These are phyloP conservation scores for Zoanthus sociatus DNA, from an alignment of 92 coral and sea anemone genomes.

Conservation along the genomic window DNA sequence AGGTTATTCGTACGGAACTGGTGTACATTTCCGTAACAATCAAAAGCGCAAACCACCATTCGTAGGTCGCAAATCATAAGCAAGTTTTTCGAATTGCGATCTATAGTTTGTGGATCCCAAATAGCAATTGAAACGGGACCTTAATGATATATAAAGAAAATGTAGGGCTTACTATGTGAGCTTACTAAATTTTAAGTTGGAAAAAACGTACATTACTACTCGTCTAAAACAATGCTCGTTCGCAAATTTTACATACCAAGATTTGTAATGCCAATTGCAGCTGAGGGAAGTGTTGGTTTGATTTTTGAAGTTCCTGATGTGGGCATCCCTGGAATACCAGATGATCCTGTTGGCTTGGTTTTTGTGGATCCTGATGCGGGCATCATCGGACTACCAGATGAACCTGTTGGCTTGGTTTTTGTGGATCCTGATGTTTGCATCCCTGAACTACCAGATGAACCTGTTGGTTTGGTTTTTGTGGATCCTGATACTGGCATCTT, in stretches of 20 bases:
- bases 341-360: background rate
- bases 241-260: background rate
- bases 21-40: no score
- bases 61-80: no score
- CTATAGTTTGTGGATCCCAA: no score
- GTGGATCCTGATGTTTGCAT: background rate
- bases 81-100: no score
- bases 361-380: background rate
- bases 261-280: constrained; percentile 1
- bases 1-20: no score
- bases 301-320: background rate
- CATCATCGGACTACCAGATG: background rate
- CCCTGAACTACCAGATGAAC: background rate
- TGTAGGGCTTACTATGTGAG: no score
- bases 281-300: background rate
- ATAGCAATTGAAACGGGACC: no score
- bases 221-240: no score
- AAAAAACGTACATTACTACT: no score
- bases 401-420: background rate
- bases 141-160: no score
- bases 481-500: background rate
- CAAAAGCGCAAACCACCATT: no score
- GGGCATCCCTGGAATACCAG: background rate
- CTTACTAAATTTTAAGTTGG: no score
- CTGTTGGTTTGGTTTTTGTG: background rate